A percentile compares a stretch with the other conserved stretches of the same genome.
These are phyloP conservation scores for Channallabes apus DNA, from an alignment of 2,797 vertebrate species.

Conservation along the genomic window DNA sequence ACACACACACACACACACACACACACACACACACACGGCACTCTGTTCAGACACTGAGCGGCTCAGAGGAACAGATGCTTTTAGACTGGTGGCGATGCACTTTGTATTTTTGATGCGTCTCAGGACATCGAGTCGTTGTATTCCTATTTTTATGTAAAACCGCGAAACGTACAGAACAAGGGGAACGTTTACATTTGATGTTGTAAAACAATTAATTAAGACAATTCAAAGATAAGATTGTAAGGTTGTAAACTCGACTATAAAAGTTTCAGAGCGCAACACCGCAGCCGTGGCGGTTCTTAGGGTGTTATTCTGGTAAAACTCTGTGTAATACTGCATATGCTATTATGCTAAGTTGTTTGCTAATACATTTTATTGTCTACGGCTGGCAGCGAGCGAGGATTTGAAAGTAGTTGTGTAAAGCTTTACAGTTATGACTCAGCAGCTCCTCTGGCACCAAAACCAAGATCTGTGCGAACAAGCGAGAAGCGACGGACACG, in stretches of 20 bases:
- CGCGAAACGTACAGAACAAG: background rate
- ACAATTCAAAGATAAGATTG: background rate
- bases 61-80: background rate
- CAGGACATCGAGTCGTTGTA: too few species aligned
- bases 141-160: background rate
- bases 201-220: background rate
- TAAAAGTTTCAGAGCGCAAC: background rate
- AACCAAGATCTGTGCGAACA: conserved; percentile 29
- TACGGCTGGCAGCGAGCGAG: background rate
- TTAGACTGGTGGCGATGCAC: background rate
- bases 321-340: background rate
- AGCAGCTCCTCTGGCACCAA: conserved; percentile 18
- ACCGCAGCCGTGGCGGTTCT: background rate
- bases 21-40: too few species aligned
- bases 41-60: too few species aligned
- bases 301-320: background rate
- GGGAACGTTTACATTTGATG: background rate
- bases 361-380: background rate
- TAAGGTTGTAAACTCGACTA: background rate
- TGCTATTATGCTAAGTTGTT: conserved; percentile 1
- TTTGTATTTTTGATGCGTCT: background rate
- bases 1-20: too few species aligned
- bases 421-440: conserved; percentile 39
- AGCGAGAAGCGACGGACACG: conserved; percentile 24
- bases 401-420: conserved; percentile 19